Percentiles rank a stretch among this genome's conserved stretches.
phyloP scores from a whole-genome alignment of 92 coral and sea anemone species.

The Heteractis magnifica region DNA sequence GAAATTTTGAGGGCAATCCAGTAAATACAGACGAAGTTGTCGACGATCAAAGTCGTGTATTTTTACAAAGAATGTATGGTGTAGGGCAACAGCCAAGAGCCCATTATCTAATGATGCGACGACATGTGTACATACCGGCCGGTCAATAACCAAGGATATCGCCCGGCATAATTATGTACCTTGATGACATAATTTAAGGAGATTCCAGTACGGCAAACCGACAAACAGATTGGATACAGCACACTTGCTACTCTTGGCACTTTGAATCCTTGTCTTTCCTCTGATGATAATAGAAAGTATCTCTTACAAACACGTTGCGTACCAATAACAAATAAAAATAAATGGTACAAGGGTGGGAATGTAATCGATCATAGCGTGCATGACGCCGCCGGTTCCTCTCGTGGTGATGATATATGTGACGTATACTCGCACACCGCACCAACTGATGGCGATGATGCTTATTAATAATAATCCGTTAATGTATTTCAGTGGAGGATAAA shows the following conservation, averaged over 20 bases:
- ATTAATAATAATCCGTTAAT: background rate
- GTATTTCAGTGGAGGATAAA: background rate
- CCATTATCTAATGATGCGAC: background rate
- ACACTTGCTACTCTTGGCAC: background rate
- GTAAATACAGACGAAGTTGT: too few species aligned
- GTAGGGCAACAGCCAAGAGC: too few species aligned
- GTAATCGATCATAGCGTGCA: background rate
- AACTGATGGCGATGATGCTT: slow-evolving; percentile 3
- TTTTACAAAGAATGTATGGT: too few species aligned
- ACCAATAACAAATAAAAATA: background rate
- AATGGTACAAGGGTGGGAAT: background rate
- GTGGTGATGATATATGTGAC: too few species aligned
- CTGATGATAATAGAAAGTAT: background rate
- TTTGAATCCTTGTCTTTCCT: background rate
- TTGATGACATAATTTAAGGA: background rate
- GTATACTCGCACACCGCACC: background rate
- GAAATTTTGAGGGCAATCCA: too few species aligned
- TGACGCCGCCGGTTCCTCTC: background rate
- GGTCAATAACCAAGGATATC: background rate
- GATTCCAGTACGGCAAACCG: background rate
- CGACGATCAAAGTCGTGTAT: too few species aligned
- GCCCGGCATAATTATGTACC: background rate
- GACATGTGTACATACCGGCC: background rate
- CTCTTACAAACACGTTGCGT: background rate
- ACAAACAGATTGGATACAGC: background rate